Base-by-base conservation (phyloP, 2,113 vertebrate species). In the Toxostoma redivivum region DNA sequence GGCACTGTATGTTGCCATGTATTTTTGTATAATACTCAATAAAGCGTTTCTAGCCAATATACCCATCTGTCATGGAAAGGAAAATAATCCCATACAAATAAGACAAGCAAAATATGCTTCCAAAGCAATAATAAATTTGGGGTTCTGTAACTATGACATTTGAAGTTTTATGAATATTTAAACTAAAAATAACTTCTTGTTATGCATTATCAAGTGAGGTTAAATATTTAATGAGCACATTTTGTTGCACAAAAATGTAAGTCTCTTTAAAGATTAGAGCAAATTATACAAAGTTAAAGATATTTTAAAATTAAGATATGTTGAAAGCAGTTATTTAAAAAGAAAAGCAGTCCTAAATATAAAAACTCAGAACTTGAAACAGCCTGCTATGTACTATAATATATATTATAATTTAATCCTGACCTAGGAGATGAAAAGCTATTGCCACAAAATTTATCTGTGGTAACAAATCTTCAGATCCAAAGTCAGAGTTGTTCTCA, bases 51-150 rank as follows among this genome's bases (percentile, higher is more conserved):
- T 35, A 95, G 83, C 77, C 92, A 95, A 78, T 50, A 67, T 23
- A 67, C 9, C 89, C 53, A 58, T 89, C 86, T 97, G 95, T 87
- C 70, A 76, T 18, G 45, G 33, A 64, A 85, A 38, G 38, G 65
- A 95, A 94, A 94, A 94, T 69, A 96, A 81, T 48, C 28, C 65
- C 86, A 65, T 51, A 72, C 31, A 90, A 81, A 91, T 64, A 73
- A 81, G 56, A 60, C 48, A 86, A 40, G 65, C 20, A 86, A 91
- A 91, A 92, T 33, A 91, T 42, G 65, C 73, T 94, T 69, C n/a
- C 57, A 76, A 86, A 92, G 21, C 53, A 81, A 19, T 31, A 84
- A 64, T 14, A 60, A 61, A 58, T 70, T 44, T 67, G 33, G 12
- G 28, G 44, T 56, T 62, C 47, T 57, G 0, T 44, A 86, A 66